phyloP scores from a whole-genome alignment of 2,888 invertebrate species.

The Molorchus minor region DNA sequence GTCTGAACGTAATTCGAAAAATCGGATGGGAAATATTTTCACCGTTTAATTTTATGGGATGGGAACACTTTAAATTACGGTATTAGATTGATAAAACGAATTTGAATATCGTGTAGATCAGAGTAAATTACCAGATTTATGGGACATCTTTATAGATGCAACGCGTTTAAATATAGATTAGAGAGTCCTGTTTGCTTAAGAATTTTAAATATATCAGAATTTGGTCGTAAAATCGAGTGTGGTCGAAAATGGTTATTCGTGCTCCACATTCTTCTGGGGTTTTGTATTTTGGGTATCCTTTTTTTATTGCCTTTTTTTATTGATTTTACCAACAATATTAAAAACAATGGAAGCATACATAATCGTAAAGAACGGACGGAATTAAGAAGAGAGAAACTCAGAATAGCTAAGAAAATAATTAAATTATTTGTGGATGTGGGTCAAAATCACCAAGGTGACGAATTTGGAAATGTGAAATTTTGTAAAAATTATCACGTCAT shows the following conservation, averaged over 20 bases:
- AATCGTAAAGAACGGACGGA: no score
- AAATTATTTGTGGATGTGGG: no score
- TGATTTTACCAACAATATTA: no score
- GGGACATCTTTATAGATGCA: slow-evolving; percentile 4
- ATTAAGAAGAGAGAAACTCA: no score
- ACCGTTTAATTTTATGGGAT: slow-evolving; percentile 4
- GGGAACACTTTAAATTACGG: neutral
- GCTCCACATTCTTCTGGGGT: slow-evolving; percentile 7
- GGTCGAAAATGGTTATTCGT: neutral
- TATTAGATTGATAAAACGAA: slow-evolving; percentile 4
- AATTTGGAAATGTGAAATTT: no score
- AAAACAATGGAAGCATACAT: no score
- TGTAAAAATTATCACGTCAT: no score
- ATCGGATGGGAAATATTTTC: neutral
- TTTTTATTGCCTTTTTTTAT: no score
- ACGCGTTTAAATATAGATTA: slow-evolving; percentile 6
- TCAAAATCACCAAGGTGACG: no score
- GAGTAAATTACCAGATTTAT: slow-evolving; percentile 4
- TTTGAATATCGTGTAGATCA: slow-evolving; percentile 22
- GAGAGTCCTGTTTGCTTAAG: neutral
- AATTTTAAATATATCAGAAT: neutral
- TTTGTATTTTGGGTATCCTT: no score
- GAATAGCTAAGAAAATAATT: no score
- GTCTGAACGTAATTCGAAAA: neutral
- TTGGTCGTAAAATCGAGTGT: neutral